Base-by-base conservation (phyloP, 2,113 vertebrate genomes). In the Bombycilla garrulus region DNA sequence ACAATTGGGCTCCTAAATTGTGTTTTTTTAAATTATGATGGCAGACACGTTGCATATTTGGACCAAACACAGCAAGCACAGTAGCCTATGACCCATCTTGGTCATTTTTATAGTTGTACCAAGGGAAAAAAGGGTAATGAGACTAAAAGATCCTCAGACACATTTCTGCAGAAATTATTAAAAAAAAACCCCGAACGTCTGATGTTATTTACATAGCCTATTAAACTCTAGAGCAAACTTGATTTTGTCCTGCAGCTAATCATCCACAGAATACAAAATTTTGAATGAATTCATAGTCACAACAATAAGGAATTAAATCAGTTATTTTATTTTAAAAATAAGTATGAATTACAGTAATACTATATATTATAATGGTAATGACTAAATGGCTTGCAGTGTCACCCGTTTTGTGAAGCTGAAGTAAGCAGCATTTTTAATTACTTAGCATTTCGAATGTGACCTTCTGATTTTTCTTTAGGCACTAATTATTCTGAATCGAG, bases 121-220 rank as follows among this genome's bases (percentile, higher is more conserved):
- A 44, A 72, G 15, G 16, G 9, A 0, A 10, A 24, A 33, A 62
- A 16, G 8, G 0, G 1, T 35, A 25, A 12, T 9, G 35, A 57
- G 25, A 61, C 19, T 56, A 21, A 56, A 77, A 76, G 40, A 33
- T 81, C 16, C 6, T 70, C 42, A 56, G 44, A 2, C 16, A 57
- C 8, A 3, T 85, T 74, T 81, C 28, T 58, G 33, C n/a, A 36
- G 48, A 81, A 16, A 70, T 21, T 0, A 35, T 62, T 15, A 21
- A 5, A 5, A 14, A 60, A 45, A 53, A 8, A 3, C 5, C 4
- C 6, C 14, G 38, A 80, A 29, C 25, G 9, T 28, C 14, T 65
- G 11, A 33, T 15, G 16, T 24, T 74, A 28, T 15, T 90, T 79
- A 58, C 7, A 11, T 9, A 58, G 13, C 10, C 6, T 76, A 2